Base-by-base conservation (phyloP, 2,797 vertebrate genomes). In the Pipistrellus kuhlii region DNA sequence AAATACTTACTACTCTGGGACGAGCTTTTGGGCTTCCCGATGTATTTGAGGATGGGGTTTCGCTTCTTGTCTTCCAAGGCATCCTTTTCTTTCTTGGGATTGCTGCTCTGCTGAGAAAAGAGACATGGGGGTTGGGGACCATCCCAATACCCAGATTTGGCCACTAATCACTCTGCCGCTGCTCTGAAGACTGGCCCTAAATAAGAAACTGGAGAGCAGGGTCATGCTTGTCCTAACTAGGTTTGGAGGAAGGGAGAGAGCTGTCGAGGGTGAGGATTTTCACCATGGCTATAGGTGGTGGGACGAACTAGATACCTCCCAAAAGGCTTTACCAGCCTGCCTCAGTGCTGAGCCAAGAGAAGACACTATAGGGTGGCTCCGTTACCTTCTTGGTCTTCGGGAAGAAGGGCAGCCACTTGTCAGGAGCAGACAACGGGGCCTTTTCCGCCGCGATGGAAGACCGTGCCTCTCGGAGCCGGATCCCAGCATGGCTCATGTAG, bases 41-140 rank as follows among this genome's bases (percentile, higher is more conserved):
- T 99, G 97, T 99, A 99, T 96, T 99, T 99, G 95, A 99, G 98
- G 97, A 99, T 99, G 55, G 99, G 99, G 94, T 99, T 99, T 57
- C 99, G 98, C 96, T 98, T 99, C 98, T 98, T 99, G 95, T 99
- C 99, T 71, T 99, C 99, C 84, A 98, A 97, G 17, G 96, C 87
- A 30, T 99, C 99, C 89, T 98, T 99, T 62, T 99, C 98, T 91
- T 98, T 98, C 91, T 98, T 98, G 46, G 98, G 95, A 89, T 97
- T 98, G 80, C 97, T 97, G 94, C 98, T 98, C 98, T 98, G 98
- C 44, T 97, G 97, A 97, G 91, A 95, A 96, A 96, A 8, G 51
- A 81, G 1, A 66, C 44, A n/a, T 13, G 20, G 5, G 12, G 25
- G 77, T 59, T 13, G 27, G 62, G 85, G 21, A 68, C 35, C 23